Conservation (phyloP, 37 sponge, comb jelly and placozoan genomes). For the Amphimedon queenslandica region DNA sequence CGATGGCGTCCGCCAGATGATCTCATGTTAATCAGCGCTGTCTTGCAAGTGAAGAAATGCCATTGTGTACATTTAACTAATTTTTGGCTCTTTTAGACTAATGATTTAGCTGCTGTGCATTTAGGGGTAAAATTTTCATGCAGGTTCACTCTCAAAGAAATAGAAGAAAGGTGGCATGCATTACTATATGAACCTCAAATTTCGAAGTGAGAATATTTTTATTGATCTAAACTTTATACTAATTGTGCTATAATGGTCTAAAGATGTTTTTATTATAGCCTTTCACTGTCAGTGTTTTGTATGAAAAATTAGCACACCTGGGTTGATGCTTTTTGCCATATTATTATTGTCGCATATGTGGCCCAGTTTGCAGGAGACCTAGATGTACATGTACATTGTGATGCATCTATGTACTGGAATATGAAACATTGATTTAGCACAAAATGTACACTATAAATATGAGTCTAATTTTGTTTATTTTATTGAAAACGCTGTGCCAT, state of each 20-base stretch:
- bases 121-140: constrained; percentile 90
- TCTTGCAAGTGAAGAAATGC: constrained; percentile 55
- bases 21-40: constrained; percentile 83
- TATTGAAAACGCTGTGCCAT: too few relatives aligned
- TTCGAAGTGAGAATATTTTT: constrained; percentile 40
- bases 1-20: constrained; percentile 92
- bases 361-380: too few relatives aligned
- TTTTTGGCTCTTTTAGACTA: constrained; percentile 46
- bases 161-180: constrained; percentile 94
- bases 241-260: not conserved
- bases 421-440: too few relatives aligned
- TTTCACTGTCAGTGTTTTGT: constrained; percentile 23
- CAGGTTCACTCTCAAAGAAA: constrained; percentile 78
- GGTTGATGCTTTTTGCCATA: not conserved
- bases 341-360: not conserved
- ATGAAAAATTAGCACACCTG: too few relatives aligned
- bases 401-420: too few relatives aligned
- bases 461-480: too few relatives aligned
- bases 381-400: too few relatives aligned
- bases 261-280: not conserved
- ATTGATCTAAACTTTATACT: not conserved
- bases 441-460: too few relatives aligned
- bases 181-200: constrained; percentile 80
- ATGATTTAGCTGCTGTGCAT: constrained; percentile 77
- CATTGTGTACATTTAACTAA: not conserved